phyloP scores from a whole-genome alignment of 2,888 invertebrate genomes.

The Odontocolon sp. region DNA sequence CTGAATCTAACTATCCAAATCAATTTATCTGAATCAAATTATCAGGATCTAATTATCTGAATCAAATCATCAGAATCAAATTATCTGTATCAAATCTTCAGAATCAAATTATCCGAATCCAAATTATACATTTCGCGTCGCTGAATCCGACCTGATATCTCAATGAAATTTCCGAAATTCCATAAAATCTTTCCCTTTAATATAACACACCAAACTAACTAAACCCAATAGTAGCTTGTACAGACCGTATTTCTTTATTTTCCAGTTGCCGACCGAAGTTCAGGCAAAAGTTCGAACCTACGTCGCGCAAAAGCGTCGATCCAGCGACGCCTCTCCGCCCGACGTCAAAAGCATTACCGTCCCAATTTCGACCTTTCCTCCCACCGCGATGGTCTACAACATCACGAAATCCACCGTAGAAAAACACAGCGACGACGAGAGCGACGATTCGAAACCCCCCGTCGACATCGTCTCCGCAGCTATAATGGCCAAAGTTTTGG shows the following conservation, averaged over 20 bases:
- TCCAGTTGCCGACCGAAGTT: slow-evolving; percentile 93
- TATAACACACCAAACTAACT: too few species aligned
- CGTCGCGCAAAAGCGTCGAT: slow-evolving; percentile 85
- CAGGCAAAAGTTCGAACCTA: slow-evolving; percentile 94
- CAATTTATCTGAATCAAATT: too few species aligned
- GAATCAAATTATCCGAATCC: too few species aligned
- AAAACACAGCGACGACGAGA: slow-evolving; percentile 82
- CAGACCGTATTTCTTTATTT: slow-evolving; percentile 57
- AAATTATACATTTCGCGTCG: too few species aligned
- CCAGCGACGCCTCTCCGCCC: slow-evolving; percentile 81
- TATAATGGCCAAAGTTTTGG: slow-evolving; percentile 94
- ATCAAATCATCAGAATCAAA: too few species aligned
- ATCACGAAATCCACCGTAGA: slow-evolving; percentile 78
- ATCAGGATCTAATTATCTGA: too few species aligned
- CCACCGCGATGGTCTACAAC: slow-evolving; percentile 90
- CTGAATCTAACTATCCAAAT: too few species aligned
- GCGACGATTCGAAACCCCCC: slow-evolving; percentile 83
- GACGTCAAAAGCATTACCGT: slow-evolving; percentile 87
- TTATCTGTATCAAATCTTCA: too few species aligned
- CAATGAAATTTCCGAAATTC: too few species aligned
- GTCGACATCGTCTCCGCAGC: slow-evolving; percentile 92
- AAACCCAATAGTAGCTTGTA: slow-evolving; percentile 7
- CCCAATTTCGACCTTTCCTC: slow-evolving; percentile 90
- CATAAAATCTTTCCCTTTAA: too few species aligned
- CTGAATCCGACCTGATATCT: too few species aligned